These are phyloP conservation scores for Phocides pigmalion DNA, from an alignment of 1,140 invertebrate species.

Conservation along the genomic window DNA sequence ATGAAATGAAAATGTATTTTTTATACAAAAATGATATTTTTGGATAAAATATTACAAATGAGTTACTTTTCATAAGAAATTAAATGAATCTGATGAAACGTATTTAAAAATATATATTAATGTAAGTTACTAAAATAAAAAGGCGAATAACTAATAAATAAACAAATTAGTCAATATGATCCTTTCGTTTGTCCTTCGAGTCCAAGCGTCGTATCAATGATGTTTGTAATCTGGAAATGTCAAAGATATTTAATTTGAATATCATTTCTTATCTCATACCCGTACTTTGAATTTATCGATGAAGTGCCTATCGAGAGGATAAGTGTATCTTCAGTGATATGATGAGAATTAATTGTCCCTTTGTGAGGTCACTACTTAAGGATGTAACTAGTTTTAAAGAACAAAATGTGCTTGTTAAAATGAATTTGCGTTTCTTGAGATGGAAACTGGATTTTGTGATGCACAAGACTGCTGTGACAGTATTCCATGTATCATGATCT, in stretches of 20 bases:
- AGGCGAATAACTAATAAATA: too few species aligned
- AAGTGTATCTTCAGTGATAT: constrained; percentile 41
- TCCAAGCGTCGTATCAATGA: constrained; percentile 61
- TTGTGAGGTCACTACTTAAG: constrained; percentile 41
- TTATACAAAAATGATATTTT: too few species aligned
- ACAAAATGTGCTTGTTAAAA: neutral
- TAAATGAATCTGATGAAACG: too few species aligned
- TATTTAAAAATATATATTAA: too few species aligned
- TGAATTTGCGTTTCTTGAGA: neutral
- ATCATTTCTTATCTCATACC: constrained; percentile 72
- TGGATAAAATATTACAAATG: too few species aligned
- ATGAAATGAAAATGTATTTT: too few species aligned
- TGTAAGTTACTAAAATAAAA: too few species aligned
- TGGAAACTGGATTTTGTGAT: neutral
- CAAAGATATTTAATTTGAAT: constrained; percentile 82
- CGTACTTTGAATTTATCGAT: constrained; percentile 75
- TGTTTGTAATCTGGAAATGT: constrained; percentile 81
- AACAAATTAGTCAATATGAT: constrained; percentile 49
- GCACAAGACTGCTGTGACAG: too few species aligned
- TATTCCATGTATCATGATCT: too few species aligned
- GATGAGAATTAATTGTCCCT: constrained; percentile 20
- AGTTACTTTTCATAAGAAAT: too few species aligned
- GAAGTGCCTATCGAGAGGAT: constrained; percentile 64
- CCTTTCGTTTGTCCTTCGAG: constrained; percentile 57
- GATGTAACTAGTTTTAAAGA: neutral